Evolutionary conservation across 2,113 vertebrate species (phyloP).

Genomic region (Cercocebus atys): DNA sequence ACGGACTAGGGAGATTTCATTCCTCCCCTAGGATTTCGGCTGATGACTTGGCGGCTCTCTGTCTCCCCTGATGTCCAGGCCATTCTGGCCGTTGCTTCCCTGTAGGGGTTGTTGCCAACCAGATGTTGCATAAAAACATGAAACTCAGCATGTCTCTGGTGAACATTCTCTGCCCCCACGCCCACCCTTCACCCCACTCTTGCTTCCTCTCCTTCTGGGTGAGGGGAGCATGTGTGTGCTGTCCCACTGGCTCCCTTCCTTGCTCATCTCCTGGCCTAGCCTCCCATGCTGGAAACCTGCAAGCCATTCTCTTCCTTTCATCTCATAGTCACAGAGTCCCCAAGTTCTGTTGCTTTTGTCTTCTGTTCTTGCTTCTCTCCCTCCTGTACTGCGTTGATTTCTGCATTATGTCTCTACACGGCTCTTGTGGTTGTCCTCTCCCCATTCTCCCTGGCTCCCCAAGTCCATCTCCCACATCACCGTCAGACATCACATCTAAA

Average conservation of each 20-base stretch:
- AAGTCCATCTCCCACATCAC: neutral
- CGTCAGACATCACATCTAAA: neutral
- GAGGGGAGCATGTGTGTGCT: neutral
- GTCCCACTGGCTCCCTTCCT: neutral
- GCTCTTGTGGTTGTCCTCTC: neutral
- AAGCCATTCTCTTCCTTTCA: neutral
- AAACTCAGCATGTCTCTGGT: neutral
- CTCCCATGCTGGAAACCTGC: neutral
- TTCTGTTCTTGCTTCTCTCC: neutral
- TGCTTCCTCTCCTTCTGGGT: neutral
- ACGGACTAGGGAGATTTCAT: neutral
- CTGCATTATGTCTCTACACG: neutral
- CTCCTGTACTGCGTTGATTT: neutral
- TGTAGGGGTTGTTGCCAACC: neutral
- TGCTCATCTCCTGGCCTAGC: neutral
- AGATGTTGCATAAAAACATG: slow-evolving; percentile 21
- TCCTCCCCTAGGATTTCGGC: neutral
- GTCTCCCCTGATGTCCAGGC: neutral
- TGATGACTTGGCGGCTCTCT: neutral
- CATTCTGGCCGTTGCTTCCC: neutral
- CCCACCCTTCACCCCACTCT: neutral
- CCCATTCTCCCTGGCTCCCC: neutral
- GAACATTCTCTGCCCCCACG: neutral
- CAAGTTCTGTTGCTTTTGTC: neutral
- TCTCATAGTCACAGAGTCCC: neutral